Conservation (phyloP, 2,888 invertebrate genomes). For the Lasioglossum oenotherae region DNA sequence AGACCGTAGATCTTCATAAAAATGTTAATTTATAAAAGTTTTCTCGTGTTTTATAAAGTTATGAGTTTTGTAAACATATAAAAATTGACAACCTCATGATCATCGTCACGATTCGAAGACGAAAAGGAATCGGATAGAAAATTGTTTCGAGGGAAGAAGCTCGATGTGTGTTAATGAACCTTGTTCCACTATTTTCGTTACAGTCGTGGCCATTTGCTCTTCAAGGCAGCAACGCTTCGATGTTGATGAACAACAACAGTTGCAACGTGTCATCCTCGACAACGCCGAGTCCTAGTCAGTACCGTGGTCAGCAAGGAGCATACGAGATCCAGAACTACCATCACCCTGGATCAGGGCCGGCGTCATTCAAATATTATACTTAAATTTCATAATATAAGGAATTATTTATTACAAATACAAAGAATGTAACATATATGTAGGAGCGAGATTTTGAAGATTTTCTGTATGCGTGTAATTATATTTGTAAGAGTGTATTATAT, state of each 20-base stretch:
- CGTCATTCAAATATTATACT: too few relatives aligned
- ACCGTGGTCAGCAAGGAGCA: slow-evolving; percentile 71
- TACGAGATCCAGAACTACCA: slow-evolving; percentile 75
- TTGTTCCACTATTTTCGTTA: slow-evolving; percentile 74
- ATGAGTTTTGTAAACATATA: neutral
- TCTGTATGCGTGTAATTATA: too few relatives aligned
- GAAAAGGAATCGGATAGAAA: neutral
- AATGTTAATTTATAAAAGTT: neutral
- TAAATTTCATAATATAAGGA: too few relatives aligned
- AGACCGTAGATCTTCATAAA: neutral
- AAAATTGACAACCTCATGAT: neutral
- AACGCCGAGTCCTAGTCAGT: slow-evolving; percentile 71
- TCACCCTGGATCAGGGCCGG: slow-evolving; percentile 72
- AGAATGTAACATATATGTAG: too few relatives aligned
- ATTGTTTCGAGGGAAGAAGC: neutral
- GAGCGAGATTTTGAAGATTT: too few relatives aligned
- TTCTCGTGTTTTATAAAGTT: too few relatives aligned
- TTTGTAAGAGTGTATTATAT: too few relatives aligned
- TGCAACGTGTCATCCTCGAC: slow-evolving; percentile 76
- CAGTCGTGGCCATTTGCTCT: slow-evolving; percentile 94
- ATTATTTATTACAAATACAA: too few relatives aligned
- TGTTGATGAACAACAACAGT: slow-evolving; percentile 77
- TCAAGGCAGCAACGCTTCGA: slow-evolving; percentile 83
- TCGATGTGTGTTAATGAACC: neutral
- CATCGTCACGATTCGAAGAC: neutral